phyloP scores from a whole-genome alignment of 2,888 invertebrate species.

The Clitarchus hookeri region DNA sequence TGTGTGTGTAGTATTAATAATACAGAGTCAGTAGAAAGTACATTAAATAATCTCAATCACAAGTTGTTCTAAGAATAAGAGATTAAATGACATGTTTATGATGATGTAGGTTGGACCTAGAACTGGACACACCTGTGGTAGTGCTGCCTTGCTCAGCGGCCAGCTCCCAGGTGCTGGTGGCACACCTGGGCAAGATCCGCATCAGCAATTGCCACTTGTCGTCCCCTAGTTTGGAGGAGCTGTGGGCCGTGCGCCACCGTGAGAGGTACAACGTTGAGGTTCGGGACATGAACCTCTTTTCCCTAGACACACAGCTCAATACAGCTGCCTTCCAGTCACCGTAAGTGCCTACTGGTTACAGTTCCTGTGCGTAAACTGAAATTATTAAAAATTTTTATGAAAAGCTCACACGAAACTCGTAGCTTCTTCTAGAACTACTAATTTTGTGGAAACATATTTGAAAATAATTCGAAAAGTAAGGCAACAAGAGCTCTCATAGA shows the following conservation, averaged over 20 bases:
- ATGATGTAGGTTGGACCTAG: constrained; percentile 68
- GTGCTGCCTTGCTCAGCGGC: constrained; percentile 79
- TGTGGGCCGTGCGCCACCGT: constrained; percentile 30
- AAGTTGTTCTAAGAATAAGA: too few species aligned
- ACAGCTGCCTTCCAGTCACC: background rate
- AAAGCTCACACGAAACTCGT: too few species aligned
- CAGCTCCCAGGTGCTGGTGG: constrained; percentile 84
- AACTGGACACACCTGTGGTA: constrained; percentile 89
- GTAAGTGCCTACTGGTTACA: background rate
- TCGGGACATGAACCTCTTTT: constrained; percentile 85
- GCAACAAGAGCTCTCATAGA: too few species aligned
- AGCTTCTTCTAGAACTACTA: too few species aligned
- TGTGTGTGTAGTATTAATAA: too few species aligned
- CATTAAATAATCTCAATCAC: too few species aligned
- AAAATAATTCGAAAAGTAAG: too few species aligned
- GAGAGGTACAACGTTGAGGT: constrained; percentile 53
- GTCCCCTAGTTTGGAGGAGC: constrained; percentile 26
- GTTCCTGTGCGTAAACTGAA: too few species aligned
- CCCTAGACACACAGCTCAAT: constrained; percentile 63
- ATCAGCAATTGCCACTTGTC: constrained; percentile 49
- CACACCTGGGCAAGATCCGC: constrained; percentile 89
- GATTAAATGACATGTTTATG: background rate
- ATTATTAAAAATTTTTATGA: too few species aligned
- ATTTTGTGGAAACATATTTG: too few species aligned
- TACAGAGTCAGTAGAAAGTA: too few species aligned